Evolutionary conservation across 2,113 vertebrate species (phyloP).

Genomic region (Micromys minutus): DNA sequence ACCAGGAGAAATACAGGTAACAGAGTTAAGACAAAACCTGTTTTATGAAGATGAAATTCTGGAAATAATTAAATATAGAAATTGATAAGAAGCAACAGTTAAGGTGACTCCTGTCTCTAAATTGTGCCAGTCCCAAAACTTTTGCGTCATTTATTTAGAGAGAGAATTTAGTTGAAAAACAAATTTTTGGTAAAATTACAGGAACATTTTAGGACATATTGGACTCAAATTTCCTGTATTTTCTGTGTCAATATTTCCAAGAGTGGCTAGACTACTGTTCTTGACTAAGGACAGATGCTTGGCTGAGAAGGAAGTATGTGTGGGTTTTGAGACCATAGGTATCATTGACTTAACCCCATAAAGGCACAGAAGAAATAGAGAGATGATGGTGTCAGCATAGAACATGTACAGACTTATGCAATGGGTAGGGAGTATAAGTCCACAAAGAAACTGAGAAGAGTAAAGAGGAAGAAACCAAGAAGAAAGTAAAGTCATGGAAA

Average conservation of each 20-base stretch:
- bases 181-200: constrained; percentile 17
- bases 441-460: background rate
- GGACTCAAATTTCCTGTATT: constrained; percentile 51
- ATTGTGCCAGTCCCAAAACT: background rate
- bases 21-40: background rate
- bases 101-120: background rate
- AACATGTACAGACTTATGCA: background rate
- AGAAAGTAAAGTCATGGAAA: constrained; percentile 16
- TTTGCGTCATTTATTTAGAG: background rate
- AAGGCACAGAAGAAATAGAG: background rate
- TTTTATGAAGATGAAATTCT: background rate
- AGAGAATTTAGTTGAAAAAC: constrained; percentile 15
- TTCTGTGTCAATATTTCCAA: constrained; percentile 49
- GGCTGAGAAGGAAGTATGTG: constrained; percentile 18
- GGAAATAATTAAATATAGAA: background rate
- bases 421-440: background rate
- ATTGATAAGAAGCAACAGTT: background rate
- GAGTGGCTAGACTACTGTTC: background rate
- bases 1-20: background rate
- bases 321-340: constrained; percentile 21
- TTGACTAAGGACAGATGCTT: constrained; percentile 28
- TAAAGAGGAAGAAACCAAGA: background rate
- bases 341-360: background rate
- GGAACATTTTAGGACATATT: background rate
- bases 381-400: background rate